Percentiles rank a stretch among this genome's conserved stretches.
These are phyloP conservation scores for Campoplex capitator DNA, from an alignment of 2,888 invertebrate genomes.

Conservation along the genomic window DNA sequence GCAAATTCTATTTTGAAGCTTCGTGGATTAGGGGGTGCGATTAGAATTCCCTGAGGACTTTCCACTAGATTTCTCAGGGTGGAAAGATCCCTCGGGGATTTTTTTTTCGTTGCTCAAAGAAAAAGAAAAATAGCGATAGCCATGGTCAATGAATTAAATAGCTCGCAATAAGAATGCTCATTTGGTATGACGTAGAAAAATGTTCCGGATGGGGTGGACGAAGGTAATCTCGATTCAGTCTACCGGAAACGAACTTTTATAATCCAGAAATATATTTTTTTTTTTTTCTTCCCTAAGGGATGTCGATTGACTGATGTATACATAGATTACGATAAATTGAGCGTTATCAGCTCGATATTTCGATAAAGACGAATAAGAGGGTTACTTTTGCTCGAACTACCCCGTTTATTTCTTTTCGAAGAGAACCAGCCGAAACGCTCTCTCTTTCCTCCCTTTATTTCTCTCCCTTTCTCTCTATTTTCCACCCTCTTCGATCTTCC, in stretches of 20 bases:
- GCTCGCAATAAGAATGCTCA: not conserved
- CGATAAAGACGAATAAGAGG: conserved; percentile 5
- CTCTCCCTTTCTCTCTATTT: conserved; percentile 17
- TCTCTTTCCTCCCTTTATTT: conserved; percentile 27
- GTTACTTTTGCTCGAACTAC: conserved; percentile 16
- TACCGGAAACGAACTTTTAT: not conserved
- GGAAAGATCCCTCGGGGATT: not conserved
- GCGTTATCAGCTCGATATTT: conserved; percentile 33
- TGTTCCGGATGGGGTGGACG: not conserved
- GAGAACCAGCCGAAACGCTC: conserved; percentile 7
- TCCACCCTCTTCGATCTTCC: conserved; percentile 20
- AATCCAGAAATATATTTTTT: not conserved
- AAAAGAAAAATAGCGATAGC: not conserved
- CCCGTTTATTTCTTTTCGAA: conserved; percentile 39
- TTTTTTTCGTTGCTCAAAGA: not conserved
- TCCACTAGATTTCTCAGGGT: not conserved
- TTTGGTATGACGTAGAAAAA: conserved; percentile 7
- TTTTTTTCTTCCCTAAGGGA: not conserved
- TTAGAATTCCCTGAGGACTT: not conserved
- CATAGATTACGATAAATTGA: conserved; percentile 39
- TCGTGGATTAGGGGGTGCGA: not conserved
- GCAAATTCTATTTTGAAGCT: not conserved
- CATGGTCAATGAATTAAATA: conserved; percentile 5
- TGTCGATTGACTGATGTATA: conserved; percentile 5
- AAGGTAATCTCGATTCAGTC: not conserved